phyloP scores from a whole-genome alignment of 2,888 invertebrate genomes.

The Allolobophora icterica region DNA sequence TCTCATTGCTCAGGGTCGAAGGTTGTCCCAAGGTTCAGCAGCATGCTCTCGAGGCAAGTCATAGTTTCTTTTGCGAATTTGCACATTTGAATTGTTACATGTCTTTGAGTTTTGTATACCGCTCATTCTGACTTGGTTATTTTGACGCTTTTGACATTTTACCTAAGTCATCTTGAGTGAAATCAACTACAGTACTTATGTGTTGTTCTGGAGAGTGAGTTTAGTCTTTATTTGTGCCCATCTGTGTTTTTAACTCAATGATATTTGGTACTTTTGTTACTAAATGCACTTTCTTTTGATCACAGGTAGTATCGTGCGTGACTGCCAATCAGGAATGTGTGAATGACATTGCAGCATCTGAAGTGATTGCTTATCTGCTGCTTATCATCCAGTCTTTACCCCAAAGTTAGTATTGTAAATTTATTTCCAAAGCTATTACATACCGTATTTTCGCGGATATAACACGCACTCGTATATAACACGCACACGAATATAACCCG shows the following conservation, averaged over 20 bases:
- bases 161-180: neutral
- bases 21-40: conserved; percentile 74
- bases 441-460: no score
- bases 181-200: neutral
- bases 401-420: conserved; percentile 53
- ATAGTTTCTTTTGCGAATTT: conserved; percentile 43
- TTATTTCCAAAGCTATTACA: neutral
- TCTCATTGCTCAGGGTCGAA: conserved; percentile 76
- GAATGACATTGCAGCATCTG: conserved; percentile 88
- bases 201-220: neutral
- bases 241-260: neutral
- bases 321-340: conserved; percentile 93
- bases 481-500: no score
- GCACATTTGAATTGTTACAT: neutral
- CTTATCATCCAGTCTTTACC: conserved; percentile 70
- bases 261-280: neutral
- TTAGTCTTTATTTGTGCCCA: neutral
- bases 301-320: conserved; percentile 70
- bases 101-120: neutral
- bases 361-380: conserved; percentile 77
- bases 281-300: neutral
- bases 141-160: neutral
- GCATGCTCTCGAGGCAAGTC: conserved; percentile 75
- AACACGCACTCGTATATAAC: no score
- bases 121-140: neutral